These are phyloP conservation scores for Lepeophtheirus nordmannii DNA, from an alignment of 2,888 invertebrate genomes.

Conservation along the genomic window DNA sequence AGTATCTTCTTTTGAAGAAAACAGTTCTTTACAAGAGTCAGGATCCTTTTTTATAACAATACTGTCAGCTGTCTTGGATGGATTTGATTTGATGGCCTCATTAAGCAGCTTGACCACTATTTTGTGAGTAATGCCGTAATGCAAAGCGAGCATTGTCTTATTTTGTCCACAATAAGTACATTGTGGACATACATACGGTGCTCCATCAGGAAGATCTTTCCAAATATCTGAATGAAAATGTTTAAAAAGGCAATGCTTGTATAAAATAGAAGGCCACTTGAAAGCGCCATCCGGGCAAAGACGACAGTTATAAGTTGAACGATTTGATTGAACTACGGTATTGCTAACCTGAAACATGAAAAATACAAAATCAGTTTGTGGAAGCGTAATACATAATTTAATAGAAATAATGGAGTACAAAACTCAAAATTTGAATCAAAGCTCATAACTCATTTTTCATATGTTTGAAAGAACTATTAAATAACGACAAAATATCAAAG, in stretches of 20 bases:
- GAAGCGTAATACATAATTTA: too few relatives aligned
- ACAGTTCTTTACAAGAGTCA: neutral
- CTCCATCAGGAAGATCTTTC: slow-evolving; percentile 4
- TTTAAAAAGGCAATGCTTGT: slow-evolving; percentile 22
- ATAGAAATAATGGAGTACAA: neutral
- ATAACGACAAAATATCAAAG: too few relatives aligned
- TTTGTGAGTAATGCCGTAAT: slow-evolving; percentile 23
- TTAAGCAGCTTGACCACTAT: neutral
- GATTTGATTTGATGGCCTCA: neutral
- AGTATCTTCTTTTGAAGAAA: neutral
- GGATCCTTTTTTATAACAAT: neutral
- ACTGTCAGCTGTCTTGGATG: neutral
- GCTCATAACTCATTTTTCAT: too few relatives aligned
- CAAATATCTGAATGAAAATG: slow-evolving; percentile 18
- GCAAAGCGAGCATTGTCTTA: slow-evolving; percentile 1
- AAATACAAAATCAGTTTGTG: neutral
- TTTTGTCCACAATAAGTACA: slow-evolving; percentile 4
- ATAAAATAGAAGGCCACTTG: slow-evolving; percentile 22
- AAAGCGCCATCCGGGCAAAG: slow-evolving; percentile 18
- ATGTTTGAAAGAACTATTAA: too few relatives aligned
- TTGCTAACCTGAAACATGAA: neutral
- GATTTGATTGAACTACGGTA: neutral
- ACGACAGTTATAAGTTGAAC: slow-evolving; percentile 6
- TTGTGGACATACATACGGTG: slow-evolving; percentile 9
- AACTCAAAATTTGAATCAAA: too few relatives aligned